Conservation (phyloP, 2,797 vertebrate genomes). For the Rhyacichthys aspro region DNA sequence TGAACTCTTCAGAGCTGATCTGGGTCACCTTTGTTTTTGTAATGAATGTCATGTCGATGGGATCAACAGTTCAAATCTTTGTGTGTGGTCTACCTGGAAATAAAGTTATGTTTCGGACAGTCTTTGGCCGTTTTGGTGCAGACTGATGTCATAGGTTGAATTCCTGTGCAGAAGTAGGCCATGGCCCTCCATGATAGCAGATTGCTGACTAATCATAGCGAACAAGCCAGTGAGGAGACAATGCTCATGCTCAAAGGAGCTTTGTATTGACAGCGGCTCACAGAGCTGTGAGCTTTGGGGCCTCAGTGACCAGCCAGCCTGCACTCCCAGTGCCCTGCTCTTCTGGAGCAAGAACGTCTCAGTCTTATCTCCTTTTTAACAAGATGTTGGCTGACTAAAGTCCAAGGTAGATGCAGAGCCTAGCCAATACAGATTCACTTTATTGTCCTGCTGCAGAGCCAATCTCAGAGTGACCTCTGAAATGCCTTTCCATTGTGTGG, state of each 20-base stretch:
- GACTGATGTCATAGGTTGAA: slow-evolving; percentile 85
- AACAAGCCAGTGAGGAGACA: slow-evolving; percentile 65
- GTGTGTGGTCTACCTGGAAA: slow-evolving; percentile 67
- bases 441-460: slow-evolving; percentile 58
- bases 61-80: slow-evolving; percentile 42
- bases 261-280: slow-evolving; percentile 68
- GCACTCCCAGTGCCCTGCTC: slow-evolving; percentile 20
- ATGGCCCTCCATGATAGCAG: slow-evolving; percentile 76
- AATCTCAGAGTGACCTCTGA: slow-evolving; percentile 65
- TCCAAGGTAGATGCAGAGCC: slow-evolving; percentile 44
- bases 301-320: slow-evolving; percentile 34
- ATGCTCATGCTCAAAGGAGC: slow-evolving; percentile 72
- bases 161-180: slow-evolving; percentile 81
- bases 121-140: slow-evolving; percentile 77
- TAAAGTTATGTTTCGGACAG: slow-evolving; percentile 60
- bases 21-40: not conserved
- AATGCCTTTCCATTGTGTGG: slow-evolving; percentile 69
- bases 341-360: slow-evolving; percentile 10
- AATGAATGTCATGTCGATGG: slow-evolving; percentile 13
- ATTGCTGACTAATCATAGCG: slow-evolving; percentile 84
- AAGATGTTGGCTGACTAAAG: slow-evolving; percentile 48
- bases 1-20: too few species aligned
- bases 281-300: slow-evolving; percentile 39
- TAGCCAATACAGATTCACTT: slow-evolving; percentile 46
- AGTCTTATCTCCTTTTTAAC: slow-evolving; percentile 42